These are phyloP conservation scores for Porites evermanni DNA, from an alignment of 92 coral and sea anemone genomes.

Conservation along the genomic window DNA sequence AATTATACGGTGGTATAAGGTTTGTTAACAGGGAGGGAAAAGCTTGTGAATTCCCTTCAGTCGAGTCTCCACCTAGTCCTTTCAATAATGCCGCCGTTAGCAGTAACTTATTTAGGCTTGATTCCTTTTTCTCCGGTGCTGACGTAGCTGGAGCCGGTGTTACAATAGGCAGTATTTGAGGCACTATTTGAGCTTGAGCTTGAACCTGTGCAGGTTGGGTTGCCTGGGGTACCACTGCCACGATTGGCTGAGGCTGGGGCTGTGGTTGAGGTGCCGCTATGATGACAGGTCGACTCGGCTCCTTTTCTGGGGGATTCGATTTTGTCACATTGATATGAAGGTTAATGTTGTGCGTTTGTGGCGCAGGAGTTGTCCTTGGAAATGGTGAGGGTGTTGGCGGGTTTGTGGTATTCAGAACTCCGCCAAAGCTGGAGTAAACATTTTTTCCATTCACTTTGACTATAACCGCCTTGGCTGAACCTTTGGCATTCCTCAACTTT, in stretches of 20 bases:
- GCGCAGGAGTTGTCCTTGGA: background rate
- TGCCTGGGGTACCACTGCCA: constrained; percentile 24
- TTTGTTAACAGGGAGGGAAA: constrained; percentile 21
- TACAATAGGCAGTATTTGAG: background rate
- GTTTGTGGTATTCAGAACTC: background rate
- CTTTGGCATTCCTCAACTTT: constrained; percentile 6
- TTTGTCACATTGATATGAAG: constrained; percentile 39
- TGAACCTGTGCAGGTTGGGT: constrained; percentile 20
- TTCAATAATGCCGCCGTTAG: constrained; percentile 39
- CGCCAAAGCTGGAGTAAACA: constrained; percentile 40
- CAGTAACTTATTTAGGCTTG: constrained; percentile 21
- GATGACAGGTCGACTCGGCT: background rate
- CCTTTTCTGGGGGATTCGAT: background rate
- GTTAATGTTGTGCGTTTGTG: constrained; percentile 42
- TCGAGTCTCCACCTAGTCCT: constrained; percentile 18
- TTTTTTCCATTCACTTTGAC: constrained; percentile 75
- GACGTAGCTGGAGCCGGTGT: constrained; percentile 8
- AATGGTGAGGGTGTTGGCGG: background rate
- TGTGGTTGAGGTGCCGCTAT: constrained; percentile 16
- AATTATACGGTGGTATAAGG: background rate
- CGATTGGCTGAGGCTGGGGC: constrained; percentile 27
- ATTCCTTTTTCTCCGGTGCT: constrained; percentile 23
- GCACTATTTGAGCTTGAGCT: constrained; percentile 15
- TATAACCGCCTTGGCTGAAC: constrained; percentile 61
- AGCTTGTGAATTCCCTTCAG: constrained; percentile 16